Percentiles rank a stretch among this genome's conserved stretches.
Evolutionary conservation across 2,888 invertebrate species (phyloP).

Genomic region (Anaspis maculata): DNA sequence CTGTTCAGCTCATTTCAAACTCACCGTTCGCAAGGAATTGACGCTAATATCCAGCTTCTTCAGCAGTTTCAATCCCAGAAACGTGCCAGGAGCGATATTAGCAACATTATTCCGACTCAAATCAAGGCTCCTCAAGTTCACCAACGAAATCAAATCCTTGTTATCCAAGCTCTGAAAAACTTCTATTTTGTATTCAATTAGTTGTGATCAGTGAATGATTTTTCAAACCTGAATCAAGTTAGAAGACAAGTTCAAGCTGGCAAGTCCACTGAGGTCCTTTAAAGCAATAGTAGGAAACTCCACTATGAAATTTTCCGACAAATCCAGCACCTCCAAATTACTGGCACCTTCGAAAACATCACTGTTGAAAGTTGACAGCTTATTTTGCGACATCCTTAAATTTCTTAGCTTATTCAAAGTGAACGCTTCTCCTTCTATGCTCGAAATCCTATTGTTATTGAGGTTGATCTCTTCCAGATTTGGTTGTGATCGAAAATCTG

Average conservation of each 20-base stretch:
- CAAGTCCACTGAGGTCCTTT: conserved; percentile 59
- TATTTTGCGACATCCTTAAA: conserved; percentile 69
- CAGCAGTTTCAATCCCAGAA: conserved; percentile 63
- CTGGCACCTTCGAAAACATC: conserved; percentile 73
- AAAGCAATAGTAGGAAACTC: conserved; percentile 75
- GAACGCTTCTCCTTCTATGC: conserved; percentile 70
- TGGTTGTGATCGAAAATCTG: conserved; percentile 60
- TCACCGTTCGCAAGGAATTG: conserved; percentile 78
- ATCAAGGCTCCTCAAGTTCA: conserved; percentile 65
- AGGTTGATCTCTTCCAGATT: conserved; percentile 68
- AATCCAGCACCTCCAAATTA: conserved; percentile 68
- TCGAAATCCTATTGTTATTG: conserved; percentile 67
- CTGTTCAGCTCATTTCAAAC: conserved; percentile 26
- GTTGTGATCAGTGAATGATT: background rate
- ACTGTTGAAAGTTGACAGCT: conserved; percentile 72
- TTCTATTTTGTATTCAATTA: conserved; percentile 1
- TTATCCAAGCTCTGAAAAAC: conserved; percentile 65
- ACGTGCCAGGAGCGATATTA: conserved; percentile 73
- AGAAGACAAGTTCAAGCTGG: conserved; percentile 71
- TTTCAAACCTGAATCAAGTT: conserved; percentile 68
- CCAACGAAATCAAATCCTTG: conserved; percentile 58
- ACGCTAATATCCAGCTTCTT: conserved; percentile 74
- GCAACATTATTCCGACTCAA: conserved; percentile 78
- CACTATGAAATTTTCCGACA: conserved; percentile 78
- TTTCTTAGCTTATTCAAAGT: conserved; percentile 56